Evolutionary conservation across 2,113 vertebrate species (phyloP), one percentile per base, ranked within the genome.

Genomic region (Chionodraco myersi): DNA sequence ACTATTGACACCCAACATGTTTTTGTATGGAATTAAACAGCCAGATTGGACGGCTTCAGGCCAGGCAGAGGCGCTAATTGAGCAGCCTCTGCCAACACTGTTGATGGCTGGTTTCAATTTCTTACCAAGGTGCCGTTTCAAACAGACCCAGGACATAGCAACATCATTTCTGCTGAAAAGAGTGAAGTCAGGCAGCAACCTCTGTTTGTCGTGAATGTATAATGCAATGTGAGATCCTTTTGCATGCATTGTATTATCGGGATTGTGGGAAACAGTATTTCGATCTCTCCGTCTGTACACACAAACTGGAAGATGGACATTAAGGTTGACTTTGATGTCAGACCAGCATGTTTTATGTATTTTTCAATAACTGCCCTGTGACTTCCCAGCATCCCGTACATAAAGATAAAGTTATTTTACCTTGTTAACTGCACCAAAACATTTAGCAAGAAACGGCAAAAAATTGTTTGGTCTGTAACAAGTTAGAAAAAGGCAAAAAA

Each of bases 321-420:
- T 30, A 30, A 30, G 3, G 26, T 30, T 30, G 26, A 30, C 26
- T 30, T 30, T 30, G 26, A 30, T 30, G 45, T 57, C 15, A 26
- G 11, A 48, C 26, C 7, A 3, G 21, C 48, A n/a, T 7, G 26
- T 48, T 75, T 52, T 15, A n/a, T 14, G 4, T 6, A 48, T 16
- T 66, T 80, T 88, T 71, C 86, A 30, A 30, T 30, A 30, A 11
- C 66, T n/a, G 8, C 15, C 36, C 36, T 41, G 5, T 41, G 36
- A 41, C 36, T 41, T 5, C 36, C 36, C 36, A 41, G 5, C 36
- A 30, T 30, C 30, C 30, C 30, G 3, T 30, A 30, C 3, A 41
- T 41, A 7, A 6, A 41, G 36, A 41, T 7, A 41, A 1, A 41
- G 36, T 41, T 41, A 41, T 30, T 30, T 30, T 4, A 30, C 30